Base-by-base conservation (phyloP, 1,140 invertebrate genomes). In the Microplitis mediator region DNA sequence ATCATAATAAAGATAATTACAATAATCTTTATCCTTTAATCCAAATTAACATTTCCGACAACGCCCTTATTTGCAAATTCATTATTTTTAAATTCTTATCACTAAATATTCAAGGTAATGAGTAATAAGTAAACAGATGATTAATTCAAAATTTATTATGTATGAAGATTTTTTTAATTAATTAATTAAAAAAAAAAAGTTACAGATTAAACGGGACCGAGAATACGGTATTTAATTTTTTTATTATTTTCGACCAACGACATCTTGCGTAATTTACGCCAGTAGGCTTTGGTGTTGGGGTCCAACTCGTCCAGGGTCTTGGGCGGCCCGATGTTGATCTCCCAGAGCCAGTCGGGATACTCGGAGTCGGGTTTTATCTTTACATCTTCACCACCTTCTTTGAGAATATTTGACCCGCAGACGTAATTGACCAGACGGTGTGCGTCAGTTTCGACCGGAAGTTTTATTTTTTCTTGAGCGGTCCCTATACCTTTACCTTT, bases 291-390 rank as follows among this genome's bases (percentile, higher is more conserved):
- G 3, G 91, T 90, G 77, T 93, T 89, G 4, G 92, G 93, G 85
- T 97, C 94, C 72, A 97, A 78, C 78, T 97, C 92, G 67, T 93
- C 90, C 0, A 97, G 81, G 1, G 88, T 84, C 5, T 87, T 87
- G 31, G 92, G 85, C 11, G 86, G 84, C 0, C 90, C 90, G 32
- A 89, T 90, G 71, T 90, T 87, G 11, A 98, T 79, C 0, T 78
- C 88, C 96, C 96, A 98, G 16, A 98, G 84, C 97, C 97, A 98
- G 23, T 95, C 95, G 0, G 97, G 97, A 86, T 98, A 98, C 82
- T 97, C 96, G 67, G 88, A 90, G 82, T 98, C 94, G 3, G 92
- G 90, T 84, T 94, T 94, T 9, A 98, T 86, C 85, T 95, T 90
- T 14, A 97, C 84, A 83, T 97, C 95, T 86, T 96, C 89, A 4